Percentiles rank a stretch among this genome's conserved stretches.
Evolutionary conservation across 2,113 vertebrate species (phyloP).

Genomic region (Lontra canadensis): DNA sequence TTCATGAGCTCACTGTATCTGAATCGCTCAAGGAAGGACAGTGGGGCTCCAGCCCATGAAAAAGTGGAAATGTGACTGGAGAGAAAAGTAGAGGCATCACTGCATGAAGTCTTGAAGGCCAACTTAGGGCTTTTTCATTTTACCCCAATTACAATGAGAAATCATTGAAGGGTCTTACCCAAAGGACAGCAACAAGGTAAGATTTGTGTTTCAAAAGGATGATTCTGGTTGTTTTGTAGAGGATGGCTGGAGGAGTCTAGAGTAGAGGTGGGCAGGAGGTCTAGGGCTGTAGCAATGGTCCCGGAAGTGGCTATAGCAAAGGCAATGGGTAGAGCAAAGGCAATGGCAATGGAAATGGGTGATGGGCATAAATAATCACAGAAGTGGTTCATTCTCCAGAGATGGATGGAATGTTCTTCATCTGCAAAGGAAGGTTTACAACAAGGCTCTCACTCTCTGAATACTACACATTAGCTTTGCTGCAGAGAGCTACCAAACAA

Average conservation of each 20-base stretch:
- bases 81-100: neutral
- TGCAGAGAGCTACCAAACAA: neutral
- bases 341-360: neutral
- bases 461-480: neutral
- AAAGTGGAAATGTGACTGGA: neutral
- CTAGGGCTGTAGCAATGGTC: neutral
- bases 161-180: neutral
- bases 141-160: neutral
- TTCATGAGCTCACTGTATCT: neutral
- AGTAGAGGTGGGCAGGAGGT: neutral
- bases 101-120: neutral
- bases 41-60: neutral
- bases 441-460: neutral
- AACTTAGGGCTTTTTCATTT: neutral
- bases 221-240: neutral
- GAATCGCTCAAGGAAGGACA: neutral
- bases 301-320: neutral
- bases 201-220: neutral
- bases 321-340: neutral
- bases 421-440: neutral
- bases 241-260: neutral
- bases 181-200: neutral
- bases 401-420: too few species aligned
- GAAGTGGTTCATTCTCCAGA: neutral
- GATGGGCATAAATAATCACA: neutral